Evolutionary conservation across 2,888 invertebrate genomes (phyloP).

Genomic region (Idaea straminata): DNA sequence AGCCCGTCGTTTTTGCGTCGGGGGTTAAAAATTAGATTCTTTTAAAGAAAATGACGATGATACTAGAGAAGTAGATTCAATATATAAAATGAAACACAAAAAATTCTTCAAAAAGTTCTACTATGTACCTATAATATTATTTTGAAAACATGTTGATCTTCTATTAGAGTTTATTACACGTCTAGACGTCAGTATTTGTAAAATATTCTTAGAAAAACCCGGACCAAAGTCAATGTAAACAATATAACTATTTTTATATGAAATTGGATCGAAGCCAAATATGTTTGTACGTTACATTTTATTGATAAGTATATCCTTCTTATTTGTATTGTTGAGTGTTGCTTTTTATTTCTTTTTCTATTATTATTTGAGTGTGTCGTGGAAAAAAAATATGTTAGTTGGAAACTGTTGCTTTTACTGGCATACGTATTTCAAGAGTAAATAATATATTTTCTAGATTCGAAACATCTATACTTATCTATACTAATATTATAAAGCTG

Average conservation of each 20-base stretch:
- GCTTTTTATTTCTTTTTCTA: neutral
- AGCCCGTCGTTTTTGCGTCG: no score
- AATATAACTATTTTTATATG: neutral
- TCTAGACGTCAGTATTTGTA: neutral
- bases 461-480: no score
- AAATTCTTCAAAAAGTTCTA: neutral
- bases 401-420: neutral
- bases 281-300: neutral
- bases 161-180: neutral
- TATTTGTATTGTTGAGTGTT: neutral
- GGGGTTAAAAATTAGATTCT: no score
- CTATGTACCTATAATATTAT: neutral
- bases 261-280: slow-evolving; percentile 1
- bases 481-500: no score
- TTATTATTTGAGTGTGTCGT: neutral
- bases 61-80: neutral
- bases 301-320: neutral
- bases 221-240: neutral
- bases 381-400: neutral
- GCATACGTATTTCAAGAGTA: neutral
- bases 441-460: no score
- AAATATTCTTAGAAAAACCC: neutral
- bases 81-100: neutral
- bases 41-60: no score
- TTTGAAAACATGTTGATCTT: neutral